Base-by-base conservation (phyloP, 2,797 vertebrate genomes). In the Tympanoctomys barrerae region DNA sequence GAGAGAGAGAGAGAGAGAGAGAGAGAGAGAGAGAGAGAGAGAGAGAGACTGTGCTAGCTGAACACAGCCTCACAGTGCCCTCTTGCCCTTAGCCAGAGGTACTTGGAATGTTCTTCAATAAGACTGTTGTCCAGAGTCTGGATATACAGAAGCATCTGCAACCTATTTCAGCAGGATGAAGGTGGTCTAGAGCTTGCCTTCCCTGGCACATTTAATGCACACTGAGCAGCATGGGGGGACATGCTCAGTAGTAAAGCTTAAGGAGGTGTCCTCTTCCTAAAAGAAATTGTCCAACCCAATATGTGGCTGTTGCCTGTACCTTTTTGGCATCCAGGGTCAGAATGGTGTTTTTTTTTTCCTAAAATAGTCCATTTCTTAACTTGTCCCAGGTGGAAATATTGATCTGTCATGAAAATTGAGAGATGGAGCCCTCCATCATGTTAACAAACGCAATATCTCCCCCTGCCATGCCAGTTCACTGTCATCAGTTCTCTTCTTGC, bases 31-130 rank as follows among this genome's bases (percentile, higher is more conserved):
- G 59, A 94, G 73, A 94, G 79, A 21, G 68, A 94, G 92, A 84
- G 80, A 94, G 78, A 80, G 87, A 87, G 90, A 49, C 71, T 96
- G 85, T 94, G 90, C 62, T 94, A 83, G 77, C 46, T 54, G 79
- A 73, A 91, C 85, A 79, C 31, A 90, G 68, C 83, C 54, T 94
- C 70, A 71, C 75, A 91, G 81, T 91, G 54, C 85, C 77, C 70
- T 83, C 73, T 33, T 88, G 91, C 82, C 88, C 85, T 39, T 71
- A 62, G 80, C 54, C 61, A 86, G 85, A 88, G 61, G 54, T 80
- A 89, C 80, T 96, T 82, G 84, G 82, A 95, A 95, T 90, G 87
- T 64, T 95, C 62, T 95, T 96, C 87, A 94, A 66, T 84, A 97
- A 95, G 66, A 96, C 14, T 92, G 92, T 57, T 96, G 70, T 64